Conservation (phyloP, 1,140 invertebrate species). For the Wasmannia auropunctata region DNA sequence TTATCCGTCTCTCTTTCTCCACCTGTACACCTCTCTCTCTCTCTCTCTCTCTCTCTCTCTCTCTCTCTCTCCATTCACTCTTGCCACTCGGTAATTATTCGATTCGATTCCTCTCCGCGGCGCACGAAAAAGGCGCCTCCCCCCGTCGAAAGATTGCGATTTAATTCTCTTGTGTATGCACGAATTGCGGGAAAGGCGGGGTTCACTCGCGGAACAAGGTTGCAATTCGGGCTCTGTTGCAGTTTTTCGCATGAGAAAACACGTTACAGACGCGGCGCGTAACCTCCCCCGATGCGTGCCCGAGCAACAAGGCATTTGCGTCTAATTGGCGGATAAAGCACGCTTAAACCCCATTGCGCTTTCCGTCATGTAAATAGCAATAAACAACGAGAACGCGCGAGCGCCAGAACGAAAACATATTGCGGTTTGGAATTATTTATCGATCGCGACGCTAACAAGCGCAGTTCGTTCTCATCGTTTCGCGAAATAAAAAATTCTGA, state of each 20-base stretch:
- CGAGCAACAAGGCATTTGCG: slow-evolving; percentile 25
- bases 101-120: slow-evolving; percentile 63
- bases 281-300: background rate
- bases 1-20: slow-evolving; percentile 21
- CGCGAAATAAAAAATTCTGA: slow-evolving; percentile 27
- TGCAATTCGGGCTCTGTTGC: slow-evolving; percentile 34
- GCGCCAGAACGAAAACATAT: background rate
- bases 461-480: background rate
- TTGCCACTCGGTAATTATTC: slow-evolving; percentile 40
- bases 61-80: slow-evolving; percentile 4
- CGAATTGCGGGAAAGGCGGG: slow-evolving; percentile 43
- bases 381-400: background rate
- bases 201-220: slow-evolving; percentile 7
- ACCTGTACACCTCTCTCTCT: background rate
- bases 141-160: slow-evolving; percentile 38
- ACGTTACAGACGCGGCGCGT: slow-evolving; percentile 17
- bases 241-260: slow-evolving; percentile 55
- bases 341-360: background rate
- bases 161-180: slow-evolving; percentile 50
- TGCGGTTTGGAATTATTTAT: slow-evolving; percentile 29
- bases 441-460: background rate
- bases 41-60: slow-evolving; percentile 50
- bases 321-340: slow-evolving; percentile 48
- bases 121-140: slow-evolving; percentile 10
- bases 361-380: slow-evolving; percentile 14